These are phyloP conservation scores for Saccostrea cuccullata DNA, from an alignment of 1,140 invertebrate genomes.

Conservation along the genomic window DNA sequence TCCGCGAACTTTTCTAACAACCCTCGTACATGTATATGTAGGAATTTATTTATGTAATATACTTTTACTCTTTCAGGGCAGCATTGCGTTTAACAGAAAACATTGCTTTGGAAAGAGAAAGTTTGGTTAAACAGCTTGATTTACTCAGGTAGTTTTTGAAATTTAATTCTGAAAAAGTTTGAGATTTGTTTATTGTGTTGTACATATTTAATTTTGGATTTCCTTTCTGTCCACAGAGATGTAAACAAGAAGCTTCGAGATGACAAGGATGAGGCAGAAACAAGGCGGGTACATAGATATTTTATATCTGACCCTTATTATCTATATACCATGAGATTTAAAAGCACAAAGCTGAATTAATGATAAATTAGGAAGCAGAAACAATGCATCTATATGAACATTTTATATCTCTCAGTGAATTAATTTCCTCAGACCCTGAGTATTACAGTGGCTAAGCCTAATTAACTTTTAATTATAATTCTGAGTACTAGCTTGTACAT, in stretches of 20 bases:
- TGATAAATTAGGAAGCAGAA: too few species aligned
- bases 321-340: too few species aligned
- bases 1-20: too few species aligned
- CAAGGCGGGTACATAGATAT: conserved; percentile 73
- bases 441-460: too few species aligned
- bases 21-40: too few species aligned
- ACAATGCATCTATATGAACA: too few species aligned
- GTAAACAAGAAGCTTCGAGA: conserved; percentile 79
- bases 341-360: too few species aligned
- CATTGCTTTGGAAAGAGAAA: conserved; percentile 80
- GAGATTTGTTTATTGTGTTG: neutral
- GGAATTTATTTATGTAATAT: neutral
- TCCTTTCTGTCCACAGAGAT: conserved; percentile 69
- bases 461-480: too few species aligned
- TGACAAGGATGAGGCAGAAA: conserved; percentile 79
- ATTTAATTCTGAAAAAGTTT: neutral
- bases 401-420: too few species aligned
- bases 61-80: conserved; percentile 69
- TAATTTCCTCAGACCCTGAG: too few species aligned
- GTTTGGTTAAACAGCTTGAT: conserved; percentile 80
- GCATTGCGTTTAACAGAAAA: conserved; percentile 79
- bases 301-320: conserved; percentile 14
- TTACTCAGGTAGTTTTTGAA: conserved; percentile 75
- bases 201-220: neutral
- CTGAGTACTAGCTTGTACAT: too few species aligned